Evolutionary conservation across 2,888 invertebrate genomes (phyloP), one percentile per base, ranked within the genome.

Genomic region (Arrhopalites spinosus): DNA sequence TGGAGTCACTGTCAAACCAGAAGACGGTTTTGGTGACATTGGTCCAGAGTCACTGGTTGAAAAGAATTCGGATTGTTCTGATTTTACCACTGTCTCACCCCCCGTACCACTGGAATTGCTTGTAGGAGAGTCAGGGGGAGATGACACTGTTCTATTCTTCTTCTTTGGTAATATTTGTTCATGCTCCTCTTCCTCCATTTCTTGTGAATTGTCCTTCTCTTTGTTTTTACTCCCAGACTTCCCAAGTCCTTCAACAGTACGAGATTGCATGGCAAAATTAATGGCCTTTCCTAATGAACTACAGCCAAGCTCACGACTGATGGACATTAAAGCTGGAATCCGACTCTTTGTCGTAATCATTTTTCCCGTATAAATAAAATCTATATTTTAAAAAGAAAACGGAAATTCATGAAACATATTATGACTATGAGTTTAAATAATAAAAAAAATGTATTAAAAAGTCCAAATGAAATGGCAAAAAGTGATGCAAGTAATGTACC

Each of bases 291-390:
- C 30, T 25, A 79, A 68, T 11, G 75, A 63, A 0, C 36, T 30
- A 27, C 77, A 78, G 8, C 78, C 79, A 3, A 81, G 59, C 23
- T 81, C 80, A 20, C 74, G 67, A 17, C 71, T 70, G 27, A 79
- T 73, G 30, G 71, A 75, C 72, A 79, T 74, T 3, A 81, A 45
- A n/a, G 67, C 59, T 17, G 69, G 36, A 13, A 81, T 45, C 56
- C 75, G 75, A 29, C 50, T 71, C 29, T 74, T 77, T 27, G 74
- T 36, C 2, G 76, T 75, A 56, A 63, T 20, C 1, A 68, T 30
- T 67, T 68, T 76, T 13, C 80, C 80, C 0, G 76, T 75, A 74
- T 81, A 81, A 23, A 81, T 78, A 56, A 76, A 81, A 30, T 79
- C 77, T 47, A 81, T 13, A n/a, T n/a, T n/a, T n/a, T n/a, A n/a